Evolutionary conservation across 2,888 invertebrate species (phyloP).

Genomic region (Uloborus plumipes): DNA sequence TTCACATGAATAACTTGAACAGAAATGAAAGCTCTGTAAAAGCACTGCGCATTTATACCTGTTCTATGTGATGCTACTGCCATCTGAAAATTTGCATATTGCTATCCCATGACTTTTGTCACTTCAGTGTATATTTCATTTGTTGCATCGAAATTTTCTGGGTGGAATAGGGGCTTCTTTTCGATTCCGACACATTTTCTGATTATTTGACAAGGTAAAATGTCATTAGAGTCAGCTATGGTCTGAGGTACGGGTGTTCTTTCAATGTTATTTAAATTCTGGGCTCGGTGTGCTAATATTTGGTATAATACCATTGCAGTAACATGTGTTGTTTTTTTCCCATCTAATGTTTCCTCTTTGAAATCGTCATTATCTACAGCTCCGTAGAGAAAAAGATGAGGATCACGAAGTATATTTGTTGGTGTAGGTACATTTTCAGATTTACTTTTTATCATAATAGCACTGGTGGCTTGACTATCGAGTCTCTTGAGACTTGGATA

Average conservation of each 20-base stretch:
- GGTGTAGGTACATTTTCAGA: background rate
- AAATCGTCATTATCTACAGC: background rate
- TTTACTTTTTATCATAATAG: background rate
- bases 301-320: background rate
- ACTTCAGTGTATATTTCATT: no score
- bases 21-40: no score
- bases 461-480: background rate
- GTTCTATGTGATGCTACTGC: no score
- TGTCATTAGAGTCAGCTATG: background rate
- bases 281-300: no score
- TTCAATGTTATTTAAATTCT: no score
- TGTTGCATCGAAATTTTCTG: no score
- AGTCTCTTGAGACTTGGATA: background rate
- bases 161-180: no score
- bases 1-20: no score
- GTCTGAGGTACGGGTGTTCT: background rate
- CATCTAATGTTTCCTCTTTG: background rate
- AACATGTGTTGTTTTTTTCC: background rate
- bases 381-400: background rate
- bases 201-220: background rate
- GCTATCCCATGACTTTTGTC: no score
- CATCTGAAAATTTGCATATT: no score
- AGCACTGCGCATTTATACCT: no score
- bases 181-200: background rate
- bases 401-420: background rate